These are phyloP conservation scores for Drosophila paulistorum DNA, from an alignment of 1,140 invertebrate species.

Conservation along the genomic window DNA sequence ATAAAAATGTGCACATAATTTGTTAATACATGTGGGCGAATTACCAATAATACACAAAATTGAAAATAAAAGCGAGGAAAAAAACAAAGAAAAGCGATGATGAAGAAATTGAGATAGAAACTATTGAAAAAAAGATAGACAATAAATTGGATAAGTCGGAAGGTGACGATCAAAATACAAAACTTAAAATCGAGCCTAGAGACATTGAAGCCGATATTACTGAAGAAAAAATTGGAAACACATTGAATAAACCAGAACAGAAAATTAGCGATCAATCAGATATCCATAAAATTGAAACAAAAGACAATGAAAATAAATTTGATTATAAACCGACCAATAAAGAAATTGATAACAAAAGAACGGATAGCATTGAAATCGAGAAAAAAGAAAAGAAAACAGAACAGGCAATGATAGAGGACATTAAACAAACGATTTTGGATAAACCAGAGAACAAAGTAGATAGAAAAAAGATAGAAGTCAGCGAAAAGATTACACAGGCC, in stretches of 20 bases:
- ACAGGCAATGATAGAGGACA: not conserved
- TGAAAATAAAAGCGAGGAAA: not conserved
- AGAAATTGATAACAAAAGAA: not conserved
- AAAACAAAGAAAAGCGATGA: not conserved
- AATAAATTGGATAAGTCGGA: not conserved
- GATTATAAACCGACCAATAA: not conserved
- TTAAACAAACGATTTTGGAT: not conserved
- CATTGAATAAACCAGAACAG: no score
- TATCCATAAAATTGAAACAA: not conserved
- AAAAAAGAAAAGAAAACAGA: not conserved
- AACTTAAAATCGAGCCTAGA: no score
- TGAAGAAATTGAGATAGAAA: not conserved
- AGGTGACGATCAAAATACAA: not conserved
- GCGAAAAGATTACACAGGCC: no score
- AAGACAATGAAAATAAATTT: not conserved
- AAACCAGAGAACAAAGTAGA: not conserved
- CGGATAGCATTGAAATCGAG: not conserved
- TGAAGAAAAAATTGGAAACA: no score
- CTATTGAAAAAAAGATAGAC: not conserved
- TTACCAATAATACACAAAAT: no score
- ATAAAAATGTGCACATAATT: no score
- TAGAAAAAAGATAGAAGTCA: no score
- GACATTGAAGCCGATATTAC: no score
- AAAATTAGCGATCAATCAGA: not conserved
- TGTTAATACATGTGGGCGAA: not conserved